Percentiles rank a stretch among this genome's conserved stretches.
These are phyloP conservation scores for Liolophura sinensis DNA, from an alignment of 1,140 invertebrate genomes.

Conservation along the genomic window DNA sequence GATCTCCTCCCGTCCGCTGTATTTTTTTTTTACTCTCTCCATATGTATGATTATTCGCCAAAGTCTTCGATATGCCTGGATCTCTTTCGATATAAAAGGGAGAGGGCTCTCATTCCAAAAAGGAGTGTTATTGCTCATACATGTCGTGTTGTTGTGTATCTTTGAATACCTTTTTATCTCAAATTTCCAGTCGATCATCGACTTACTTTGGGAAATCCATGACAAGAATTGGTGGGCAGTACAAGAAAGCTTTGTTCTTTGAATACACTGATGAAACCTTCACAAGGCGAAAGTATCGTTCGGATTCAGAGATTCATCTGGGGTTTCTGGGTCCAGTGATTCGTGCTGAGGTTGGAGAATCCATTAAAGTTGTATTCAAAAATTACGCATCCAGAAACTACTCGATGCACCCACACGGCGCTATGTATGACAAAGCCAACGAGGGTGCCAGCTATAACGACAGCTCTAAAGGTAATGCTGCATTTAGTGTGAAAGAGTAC, in stretches of 20 bases:
- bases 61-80: too few relatives aligned
- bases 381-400: conserved; percentile 24
- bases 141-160: too few relatives aligned
- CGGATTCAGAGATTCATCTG: conserved; percentile 26
- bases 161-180: too few relatives aligned
- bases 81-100: too few relatives aligned
- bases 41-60: too few relatives aligned
- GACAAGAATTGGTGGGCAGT: conserved; percentile 28
- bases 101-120: too few relatives aligned
- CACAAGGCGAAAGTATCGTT: conserved; percentile 18
- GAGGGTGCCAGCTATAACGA: conserved; percentile 12
- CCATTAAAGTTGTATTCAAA: conserved; percentile 22
- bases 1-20: too few relatives aligned
- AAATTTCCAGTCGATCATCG: too few relatives aligned
- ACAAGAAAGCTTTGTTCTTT: conserved; percentile 38
- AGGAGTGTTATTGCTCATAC: too few relatives aligned
- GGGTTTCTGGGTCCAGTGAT: conserved; percentile 41
- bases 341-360: conserved; percentile 39
- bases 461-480: not conserved
- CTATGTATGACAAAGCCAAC: conserved; percentile 7
- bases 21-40: too few relatives aligned
- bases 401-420: conserved; percentile 23
- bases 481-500: too few relatives aligned
- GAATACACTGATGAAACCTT: conserved; percentile 40
- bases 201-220: too few relatives aligned